Evolutionary conservation across 1,140 invertebrate species (phyloP).

Genomic region (Camponotus pennsylvanicus): DNA sequence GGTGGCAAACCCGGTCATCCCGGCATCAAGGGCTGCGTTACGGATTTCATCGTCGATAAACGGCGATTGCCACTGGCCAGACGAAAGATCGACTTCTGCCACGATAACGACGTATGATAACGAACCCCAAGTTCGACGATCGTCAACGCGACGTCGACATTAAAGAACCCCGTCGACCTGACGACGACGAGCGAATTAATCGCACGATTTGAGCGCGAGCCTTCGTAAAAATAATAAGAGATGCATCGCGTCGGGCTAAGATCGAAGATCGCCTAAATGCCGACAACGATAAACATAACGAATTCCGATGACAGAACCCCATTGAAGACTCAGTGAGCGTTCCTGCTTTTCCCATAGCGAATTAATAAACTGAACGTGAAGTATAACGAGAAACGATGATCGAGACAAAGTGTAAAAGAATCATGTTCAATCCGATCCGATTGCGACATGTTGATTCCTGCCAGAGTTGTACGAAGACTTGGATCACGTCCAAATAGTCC

Average conservation of each 20-base stretch:
- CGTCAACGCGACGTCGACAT: slow-evolving; percentile 67
- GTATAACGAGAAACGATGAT: slow-evolving; percentile 24
- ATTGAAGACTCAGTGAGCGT: not conserved
- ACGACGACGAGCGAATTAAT: slow-evolving; percentile 60
- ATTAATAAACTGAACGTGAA: not conserved
- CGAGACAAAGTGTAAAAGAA: not conserved
- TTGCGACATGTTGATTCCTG: slow-evolving; percentile 56
- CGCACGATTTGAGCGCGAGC: slow-evolving; percentile 38
- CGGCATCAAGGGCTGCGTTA: slow-evolving; percentile 89
- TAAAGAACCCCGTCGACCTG: slow-evolving; percentile 47
- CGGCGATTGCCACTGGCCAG: slow-evolving; percentile 84
- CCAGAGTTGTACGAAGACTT: slow-evolving; percentile 54
- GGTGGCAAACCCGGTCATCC: slow-evolving; percentile 87
- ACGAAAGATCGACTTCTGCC: slow-evolving; percentile 85
- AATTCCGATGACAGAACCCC: slow-evolving; percentile 1
- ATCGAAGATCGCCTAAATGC: slow-evolving; percentile 25
- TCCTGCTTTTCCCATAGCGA: slow-evolving; percentile 9
- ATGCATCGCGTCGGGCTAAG: slow-evolving; percentile 15
- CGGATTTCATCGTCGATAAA: slow-evolving; percentile 87
- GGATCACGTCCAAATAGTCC: not conserved
- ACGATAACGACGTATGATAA: slow-evolving; percentile 86
- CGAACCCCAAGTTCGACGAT: slow-evolving; percentile 67
- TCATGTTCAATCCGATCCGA: slow-evolving; percentile 20
- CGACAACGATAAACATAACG: slow-evolving; percentile 13
- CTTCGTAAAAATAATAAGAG: not conserved